Evolutionary conservation across 2,888 invertebrate species (phyloP).

Genomic region (Malacosoma neustria): DNA sequence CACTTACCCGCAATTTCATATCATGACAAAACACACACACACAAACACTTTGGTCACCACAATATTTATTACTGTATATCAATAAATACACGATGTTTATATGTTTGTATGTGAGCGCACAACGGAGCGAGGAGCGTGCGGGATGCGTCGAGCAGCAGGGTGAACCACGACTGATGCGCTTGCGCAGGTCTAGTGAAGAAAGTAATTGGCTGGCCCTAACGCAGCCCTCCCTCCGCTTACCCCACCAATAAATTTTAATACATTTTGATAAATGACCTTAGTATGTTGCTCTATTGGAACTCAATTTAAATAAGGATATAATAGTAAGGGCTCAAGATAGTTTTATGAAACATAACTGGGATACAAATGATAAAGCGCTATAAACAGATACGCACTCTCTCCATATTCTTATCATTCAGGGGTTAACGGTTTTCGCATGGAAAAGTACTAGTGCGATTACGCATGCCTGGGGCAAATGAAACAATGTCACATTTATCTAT

Average conservation of each 20-base stretch:
- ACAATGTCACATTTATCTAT: slow-evolving; percentile 61
- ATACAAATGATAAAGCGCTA: slow-evolving; percentile 12
- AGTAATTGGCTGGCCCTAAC: neutral
- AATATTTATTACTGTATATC: slow-evolving; percentile 12
- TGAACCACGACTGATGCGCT: neutral
- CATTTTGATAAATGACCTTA: too few relatives aligned
- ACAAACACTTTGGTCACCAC: slow-evolving; percentile 28
- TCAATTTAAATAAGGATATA: too few relatives aligned
- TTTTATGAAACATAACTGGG: too few relatives aligned
- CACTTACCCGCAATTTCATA: slow-evolving; percentile 55
- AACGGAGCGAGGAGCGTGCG: slow-evolving; percentile 6
- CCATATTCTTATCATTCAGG: slow-evolving; percentile 35
- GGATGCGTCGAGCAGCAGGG: neutral
- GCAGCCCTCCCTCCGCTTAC: neutral
- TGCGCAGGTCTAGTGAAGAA: neutral
- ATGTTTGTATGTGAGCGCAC: slow-evolving; percentile 12
- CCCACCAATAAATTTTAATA: slow-evolving; percentile 6
- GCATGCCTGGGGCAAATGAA: slow-evolving; percentile 38
- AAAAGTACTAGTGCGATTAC: slow-evolving; percentile 56
- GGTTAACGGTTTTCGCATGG: slow-evolving; percentile 65
- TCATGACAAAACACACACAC: slow-evolving; percentile 36
- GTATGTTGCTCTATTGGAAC: too few relatives aligned
- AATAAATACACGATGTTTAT: slow-evolving; percentile 16
- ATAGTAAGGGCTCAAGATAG: too few relatives aligned
- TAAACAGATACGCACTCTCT: slow-evolving; percentile 24